These are phyloP conservation scores for Pachliopta kotzebuea DNA, from an alignment of 2,888 invertebrate species.

Conservation along the genomic window DNA sequence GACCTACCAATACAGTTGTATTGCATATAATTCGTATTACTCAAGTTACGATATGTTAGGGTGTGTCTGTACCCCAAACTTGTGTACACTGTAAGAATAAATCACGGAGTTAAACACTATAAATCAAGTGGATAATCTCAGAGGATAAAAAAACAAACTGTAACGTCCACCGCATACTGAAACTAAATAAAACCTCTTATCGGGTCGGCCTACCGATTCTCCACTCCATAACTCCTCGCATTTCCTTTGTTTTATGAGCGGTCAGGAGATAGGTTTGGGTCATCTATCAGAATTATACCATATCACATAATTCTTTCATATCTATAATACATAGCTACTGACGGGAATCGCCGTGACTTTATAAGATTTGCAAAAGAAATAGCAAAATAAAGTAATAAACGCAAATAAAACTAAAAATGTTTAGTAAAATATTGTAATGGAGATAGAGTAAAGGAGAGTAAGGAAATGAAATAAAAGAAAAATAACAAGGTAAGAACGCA, in stretches of 20 bases:
- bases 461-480: no score
- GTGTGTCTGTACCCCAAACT: conserved; percentile 28
- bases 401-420: no score
- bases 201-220: conserved; percentile 38
- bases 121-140: conserved; percentile 62
- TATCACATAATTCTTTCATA: conserved; percentile 25
- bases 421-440: no score
- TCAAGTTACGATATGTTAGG: no score
- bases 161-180: conserved; percentile 47
- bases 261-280: conserved; percentile 28
- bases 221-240: conserved; percentile 38
- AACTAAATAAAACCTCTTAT: conserved; percentile 47
- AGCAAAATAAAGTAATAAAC: no score
- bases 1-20: no score
- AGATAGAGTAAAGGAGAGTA: no score
- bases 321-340: not conserved
- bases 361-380: no score
- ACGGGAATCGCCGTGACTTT: no score
- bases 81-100: conserved; percentile 52
- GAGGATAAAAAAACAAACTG: conserved; percentile 47
- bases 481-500: no score
- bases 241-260: conserved; percentile 42
- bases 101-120: conserved; percentile 52
- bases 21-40: no score
- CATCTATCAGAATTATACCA: conserved; percentile 30